These are phyloP conservation scores for Drosophila ambigua DNA, from an alignment of 1,140 invertebrate genomes.

Conservation along the genomic window DNA sequence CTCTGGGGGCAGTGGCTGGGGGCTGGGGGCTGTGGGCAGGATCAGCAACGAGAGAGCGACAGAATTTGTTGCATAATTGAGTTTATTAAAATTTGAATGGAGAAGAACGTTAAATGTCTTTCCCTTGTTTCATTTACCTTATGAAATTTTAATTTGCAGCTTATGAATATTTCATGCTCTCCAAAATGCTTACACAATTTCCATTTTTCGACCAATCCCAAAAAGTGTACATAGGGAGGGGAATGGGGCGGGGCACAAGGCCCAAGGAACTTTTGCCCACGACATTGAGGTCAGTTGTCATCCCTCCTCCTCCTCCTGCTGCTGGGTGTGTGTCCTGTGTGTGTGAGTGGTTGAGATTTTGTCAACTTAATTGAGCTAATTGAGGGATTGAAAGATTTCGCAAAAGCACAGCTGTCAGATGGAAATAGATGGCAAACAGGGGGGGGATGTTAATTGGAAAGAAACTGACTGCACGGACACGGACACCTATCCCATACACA, in stretches of 20 bases:
- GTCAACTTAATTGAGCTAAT: constrained; percentile 52
- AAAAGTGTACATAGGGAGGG: not conserved
- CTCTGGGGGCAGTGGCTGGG: not conserved
- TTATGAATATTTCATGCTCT: constrained; percentile 58
- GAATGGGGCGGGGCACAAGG: no score
- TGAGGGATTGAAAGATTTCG: constrained; percentile 29
- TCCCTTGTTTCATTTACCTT: constrained; percentile 68
- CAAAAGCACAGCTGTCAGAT: no score
- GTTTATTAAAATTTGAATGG: constrained; percentile 67
- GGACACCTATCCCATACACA: no score
- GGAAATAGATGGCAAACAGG: not conserved
- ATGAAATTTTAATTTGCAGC: constrained; percentile 66
- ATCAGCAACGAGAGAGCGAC: not conserved
- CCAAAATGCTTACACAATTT: constrained; percentile 53
- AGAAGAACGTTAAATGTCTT: constrained; percentile 62
- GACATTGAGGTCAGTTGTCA: constrained; percentile 43
- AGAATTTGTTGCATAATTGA: constrained; percentile 62
- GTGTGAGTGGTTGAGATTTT: constrained; percentile 24
- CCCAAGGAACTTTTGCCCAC: constrained; percentile 24
- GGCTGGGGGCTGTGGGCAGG: no score
- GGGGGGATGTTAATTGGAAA: no score
- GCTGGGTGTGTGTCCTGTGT: no score
- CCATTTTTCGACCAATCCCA: constrained; percentile 34
- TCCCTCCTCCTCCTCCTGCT: not conserved
- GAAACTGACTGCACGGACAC: no score